Conservation (phyloP, 2,113 vertebrate genomes). For the Ptilonorhynchus violaceus region DNA sequence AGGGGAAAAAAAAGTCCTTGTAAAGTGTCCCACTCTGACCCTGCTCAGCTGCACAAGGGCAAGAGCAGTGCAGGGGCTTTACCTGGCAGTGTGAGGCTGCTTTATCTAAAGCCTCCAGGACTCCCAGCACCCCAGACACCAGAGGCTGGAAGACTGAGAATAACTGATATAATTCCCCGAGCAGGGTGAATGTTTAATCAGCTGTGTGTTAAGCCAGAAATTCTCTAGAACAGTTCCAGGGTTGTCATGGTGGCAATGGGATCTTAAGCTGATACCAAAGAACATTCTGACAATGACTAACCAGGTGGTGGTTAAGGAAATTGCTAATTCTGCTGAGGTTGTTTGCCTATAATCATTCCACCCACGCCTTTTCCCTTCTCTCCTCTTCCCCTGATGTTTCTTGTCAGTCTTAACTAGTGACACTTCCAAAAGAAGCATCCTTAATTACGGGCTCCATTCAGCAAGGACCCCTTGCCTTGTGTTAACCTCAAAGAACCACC, state of each 20-base stretch:
- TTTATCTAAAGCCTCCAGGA: neutral
- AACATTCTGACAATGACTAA: neutral
- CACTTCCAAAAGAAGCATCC: neutral
- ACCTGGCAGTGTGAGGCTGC: neutral
- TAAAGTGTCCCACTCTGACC: neutral
- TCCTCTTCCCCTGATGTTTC: neutral
- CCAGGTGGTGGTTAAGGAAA: slow-evolving; percentile 10
- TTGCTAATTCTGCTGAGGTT: neutral
- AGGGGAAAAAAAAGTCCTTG: neutral
- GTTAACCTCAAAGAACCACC: neutral
- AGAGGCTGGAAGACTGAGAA: neutral
- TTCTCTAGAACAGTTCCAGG: neutral
- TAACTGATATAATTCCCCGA: neutral
- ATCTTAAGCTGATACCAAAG: neutral
- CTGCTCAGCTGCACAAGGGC: neutral
- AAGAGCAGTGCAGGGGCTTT: neutral
- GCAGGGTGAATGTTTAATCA: slow-evolving; percentile 17
- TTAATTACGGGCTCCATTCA: neutral
- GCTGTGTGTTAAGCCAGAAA: slow-evolving; percentile 11
- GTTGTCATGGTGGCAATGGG: slow-evolving; percentile 28
- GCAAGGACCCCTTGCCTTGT: neutral
- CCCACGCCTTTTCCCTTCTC: neutral
- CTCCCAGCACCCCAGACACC: neutral
- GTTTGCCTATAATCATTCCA: neutral
- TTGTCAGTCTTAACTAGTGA: neutral